Conservation (phyloP, 2,113 vertebrate genomes). For the Hippocampus barbouri region DNA sequence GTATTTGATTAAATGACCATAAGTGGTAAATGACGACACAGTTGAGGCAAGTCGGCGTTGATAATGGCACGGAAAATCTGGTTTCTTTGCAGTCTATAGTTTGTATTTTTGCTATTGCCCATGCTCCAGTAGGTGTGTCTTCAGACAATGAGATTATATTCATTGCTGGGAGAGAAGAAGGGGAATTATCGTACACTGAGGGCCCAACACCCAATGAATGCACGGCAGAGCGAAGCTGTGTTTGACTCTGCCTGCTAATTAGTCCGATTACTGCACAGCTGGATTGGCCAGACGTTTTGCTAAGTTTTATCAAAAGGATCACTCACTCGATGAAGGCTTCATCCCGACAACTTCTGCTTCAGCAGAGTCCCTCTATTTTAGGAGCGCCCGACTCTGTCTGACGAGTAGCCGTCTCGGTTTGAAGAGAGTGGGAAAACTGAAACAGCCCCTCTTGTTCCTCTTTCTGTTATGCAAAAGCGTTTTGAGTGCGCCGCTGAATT, state of each 20-base stretch:
- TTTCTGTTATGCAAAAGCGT: slow-evolving; percentile 18
- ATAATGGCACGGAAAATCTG: neutral
- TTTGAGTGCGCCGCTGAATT: neutral
- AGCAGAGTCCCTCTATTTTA: slow-evolving; percentile 73
- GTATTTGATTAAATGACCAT: neutral
- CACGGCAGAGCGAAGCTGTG: slow-evolving; percentile 51
- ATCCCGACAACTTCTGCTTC: slow-evolving; percentile 85
- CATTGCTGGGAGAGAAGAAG: slow-evolving; percentile 12
- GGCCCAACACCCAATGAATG: slow-evolving; percentile 48
- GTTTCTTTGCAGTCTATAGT: neutral
- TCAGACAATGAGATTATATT: slow-evolving; percentile 60
- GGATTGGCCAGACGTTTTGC: slow-evolving; percentile 85
- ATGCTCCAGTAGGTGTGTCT: slow-evolving; percentile 39
- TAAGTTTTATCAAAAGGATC: slow-evolving; percentile 90
- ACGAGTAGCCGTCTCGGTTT: slow-evolving; percentile 58
- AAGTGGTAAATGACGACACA: neutral
- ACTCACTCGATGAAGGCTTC: slow-evolving; percentile 79
- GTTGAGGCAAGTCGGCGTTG: neutral
- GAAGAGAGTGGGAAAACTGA: slow-evolving; percentile 64
- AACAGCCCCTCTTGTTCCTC: slow-evolving; percentile 46
- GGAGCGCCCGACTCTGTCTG: slow-evolving; percentile 56
- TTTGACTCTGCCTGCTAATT: slow-evolving; percentile 89
- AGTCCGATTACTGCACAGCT: slow-evolving; percentile 95
- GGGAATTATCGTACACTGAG: slow-evolving; percentile 54
- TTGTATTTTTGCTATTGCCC: slow-evolving; percentile 18